Base-by-base conservation (phyloP, 2,113 vertebrate species). In the Prietella phreatophila region DNA sequence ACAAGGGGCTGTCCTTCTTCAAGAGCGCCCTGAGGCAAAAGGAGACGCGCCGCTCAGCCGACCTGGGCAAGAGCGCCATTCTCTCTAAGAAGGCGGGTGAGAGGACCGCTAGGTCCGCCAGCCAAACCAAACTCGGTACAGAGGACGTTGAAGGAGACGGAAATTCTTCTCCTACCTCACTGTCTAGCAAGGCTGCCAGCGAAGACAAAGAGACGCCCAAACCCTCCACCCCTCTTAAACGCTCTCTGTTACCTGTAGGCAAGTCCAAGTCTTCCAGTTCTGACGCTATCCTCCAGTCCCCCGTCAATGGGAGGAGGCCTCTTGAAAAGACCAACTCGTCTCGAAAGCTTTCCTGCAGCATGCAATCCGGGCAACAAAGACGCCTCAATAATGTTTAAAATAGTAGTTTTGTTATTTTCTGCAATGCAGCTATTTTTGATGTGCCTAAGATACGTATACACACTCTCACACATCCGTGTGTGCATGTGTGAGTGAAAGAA, bases 1-100 rank as follows among this genome's bases (percentile, higher is more conserved):
- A 99, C 79, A 99, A 99, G 84, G 98, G 98, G 0, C 91, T 99
- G 90, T 99, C 98, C 8, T 99, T 99, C 93, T 98, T 99, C 91
- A 98, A 97, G 90, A 97, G 96, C 0, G 98, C 98, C 85, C 94
- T 99, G 67, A 94, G 98, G 87, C 98, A 99, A 93, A 97, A 99
- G 92, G 98, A 99, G 89, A 97, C 95, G 0, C 96, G 98, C 63
- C 93, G 97, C 80, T 99, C 98, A 0, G 96, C 98, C 0, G 98
- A 99, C 88, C 94, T 99, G 86, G 98, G 98, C 8, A 99, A 98
- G 93, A 97, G 97, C 42, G 91, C 95, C 0, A 89, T 98, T 93
- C 96, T 99, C 1, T 92, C 95, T 0, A 99, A 97, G 93, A 99
- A 97, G 94, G 61, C 93, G 1, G 92, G 92, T 0, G 96, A 96